A percentile compares a stretch with the other conserved stretches of the same genome.
Evolutionary conservation across 1,140 invertebrate genomes (phyloP).

Genomic region (Chrysopa pallens): DNA sequence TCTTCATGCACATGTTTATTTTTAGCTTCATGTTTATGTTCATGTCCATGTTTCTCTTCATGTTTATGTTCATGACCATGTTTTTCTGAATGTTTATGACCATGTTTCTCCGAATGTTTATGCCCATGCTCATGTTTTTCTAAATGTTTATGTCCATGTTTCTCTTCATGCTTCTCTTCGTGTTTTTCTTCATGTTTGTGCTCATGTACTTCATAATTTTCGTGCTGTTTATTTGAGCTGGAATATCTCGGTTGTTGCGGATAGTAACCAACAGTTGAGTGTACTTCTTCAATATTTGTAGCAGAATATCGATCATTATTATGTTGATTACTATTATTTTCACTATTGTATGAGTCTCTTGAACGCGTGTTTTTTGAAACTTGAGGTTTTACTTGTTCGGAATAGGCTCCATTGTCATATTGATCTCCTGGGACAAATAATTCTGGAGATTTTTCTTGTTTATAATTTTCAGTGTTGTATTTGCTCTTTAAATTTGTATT

Average conservation of each 20-base stretch:
- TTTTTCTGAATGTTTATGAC: slow-evolving; percentile 4
- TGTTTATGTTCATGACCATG: slow-evolving; percentile 4
- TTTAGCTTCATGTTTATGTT: slow-evolving; percentile 1
- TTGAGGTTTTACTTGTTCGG: no score
- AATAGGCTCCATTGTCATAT: no score
- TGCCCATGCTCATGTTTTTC: background rate
- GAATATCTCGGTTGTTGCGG: background rate
- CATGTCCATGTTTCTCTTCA: slow-evolving; percentile 2
- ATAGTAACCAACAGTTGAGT: no score
- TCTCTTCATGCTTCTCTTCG: slow-evolving; percentile 6
- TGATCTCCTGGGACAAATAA: no score
- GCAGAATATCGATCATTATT: no score
- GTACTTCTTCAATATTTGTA: no score
- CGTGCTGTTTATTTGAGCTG: slow-evolving; percentile 4
- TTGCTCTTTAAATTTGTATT: no score
- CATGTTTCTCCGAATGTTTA: background rate
- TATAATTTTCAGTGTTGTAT: no score
- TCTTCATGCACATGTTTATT: slow-evolving; percentile 4
- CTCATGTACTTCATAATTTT: slow-evolving; percentile 5
- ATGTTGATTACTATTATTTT: no score
- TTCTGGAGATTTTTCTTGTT: no score
- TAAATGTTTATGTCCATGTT: slow-evolving; percentile 8
- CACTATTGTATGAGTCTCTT: no score
- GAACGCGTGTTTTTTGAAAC: no score
- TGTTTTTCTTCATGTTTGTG: slow-evolving; percentile 5